Conservation (phyloP, 2,797 vertebrate genomes). For the Hirundo rustica region DNA sequence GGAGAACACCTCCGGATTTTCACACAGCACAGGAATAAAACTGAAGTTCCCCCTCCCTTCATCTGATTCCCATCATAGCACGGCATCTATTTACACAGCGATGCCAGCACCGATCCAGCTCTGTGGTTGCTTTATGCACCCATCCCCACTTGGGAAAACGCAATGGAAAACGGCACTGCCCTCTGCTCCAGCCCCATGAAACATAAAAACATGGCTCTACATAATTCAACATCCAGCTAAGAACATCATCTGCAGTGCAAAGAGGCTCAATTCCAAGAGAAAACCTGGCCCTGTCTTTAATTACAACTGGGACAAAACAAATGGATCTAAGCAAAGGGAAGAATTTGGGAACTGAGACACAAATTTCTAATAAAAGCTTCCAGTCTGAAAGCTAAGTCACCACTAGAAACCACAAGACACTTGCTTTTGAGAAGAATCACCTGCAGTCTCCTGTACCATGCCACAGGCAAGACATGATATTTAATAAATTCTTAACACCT, state of each 20-base stretch:
- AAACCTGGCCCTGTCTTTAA: not conserved
- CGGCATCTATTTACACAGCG: fast-evolving
- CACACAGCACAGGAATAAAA: not conserved
- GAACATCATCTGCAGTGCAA: not conserved
- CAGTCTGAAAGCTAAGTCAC: not conserved
- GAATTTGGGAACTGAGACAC: not conserved
- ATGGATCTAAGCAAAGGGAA: not conserved
- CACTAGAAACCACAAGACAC: not conserved
- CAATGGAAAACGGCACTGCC: not conserved
- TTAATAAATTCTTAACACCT: not conserved
- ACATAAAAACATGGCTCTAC: not conserved
- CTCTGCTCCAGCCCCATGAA: not conserved
- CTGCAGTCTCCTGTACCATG: not conserved
- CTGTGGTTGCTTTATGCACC: not conserved
- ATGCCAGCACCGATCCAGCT: not conserved
- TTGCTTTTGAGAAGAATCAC: not conserved
- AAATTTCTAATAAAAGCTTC: not conserved
- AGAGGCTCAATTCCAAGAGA: not conserved
- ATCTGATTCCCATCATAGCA: not conserved
- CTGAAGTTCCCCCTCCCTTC: not conserved
- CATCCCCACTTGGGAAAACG: fast-evolving
- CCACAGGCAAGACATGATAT: not conserved
- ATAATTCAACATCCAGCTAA: not conserved
- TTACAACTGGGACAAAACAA: not conserved
- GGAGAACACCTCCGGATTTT: not conserved